phyloP scores from a whole-genome alignment of 2,797 vertebrate species.

The Otolemur crassicaudatus region DNA sequence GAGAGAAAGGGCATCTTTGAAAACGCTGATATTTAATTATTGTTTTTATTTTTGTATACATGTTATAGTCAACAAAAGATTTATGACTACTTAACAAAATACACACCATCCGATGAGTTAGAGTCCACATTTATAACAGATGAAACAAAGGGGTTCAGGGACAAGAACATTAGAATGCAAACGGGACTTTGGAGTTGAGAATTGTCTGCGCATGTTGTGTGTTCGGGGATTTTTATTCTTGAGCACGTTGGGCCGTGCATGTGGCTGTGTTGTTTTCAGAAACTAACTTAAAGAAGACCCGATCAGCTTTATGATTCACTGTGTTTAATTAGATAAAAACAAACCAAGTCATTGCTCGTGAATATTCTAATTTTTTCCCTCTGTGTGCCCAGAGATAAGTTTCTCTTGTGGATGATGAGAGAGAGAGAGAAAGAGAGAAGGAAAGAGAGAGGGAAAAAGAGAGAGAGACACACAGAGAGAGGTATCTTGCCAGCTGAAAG shows the following conservation, averaged over 20 bases:
- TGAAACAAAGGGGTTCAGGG: not conserved
- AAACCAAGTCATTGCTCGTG: slow-evolving; percentile 22
- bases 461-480: not conserved
- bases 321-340: slow-evolving; percentile 33
- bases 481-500: not conserved
- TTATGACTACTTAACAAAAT: not conserved
- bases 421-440: not conserved
- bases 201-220: not conserved
- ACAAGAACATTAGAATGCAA: not conserved
- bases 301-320: slow-evolving; percentile 7
- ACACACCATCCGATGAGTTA: not conserved
- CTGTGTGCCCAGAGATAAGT: slow-evolving; percentile 26
- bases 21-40: not conserved
- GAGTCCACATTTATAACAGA: not conserved
- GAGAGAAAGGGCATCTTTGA: slow-evolving; percentile 53
- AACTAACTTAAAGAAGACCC: not conserved
- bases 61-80: not conserved
- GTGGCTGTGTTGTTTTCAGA: slow-evolving; percentile 41
- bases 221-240: not conserved
- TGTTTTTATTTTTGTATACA: slow-evolving; percentile 12
- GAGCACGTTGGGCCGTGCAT: not conserved
- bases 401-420: slow-evolving; percentile 5
- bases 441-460: not conserved
- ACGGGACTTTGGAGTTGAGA: not conserved
- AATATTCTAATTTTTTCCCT: slow-evolving; percentile 29